A percentile compares a stretch with the other conserved stretches of the same genome.
These are phyloP conservation scores for Pavo muticus DNA, from an alignment of 2,113 vertebrate species.

Conservation along the genomic window DNA sequence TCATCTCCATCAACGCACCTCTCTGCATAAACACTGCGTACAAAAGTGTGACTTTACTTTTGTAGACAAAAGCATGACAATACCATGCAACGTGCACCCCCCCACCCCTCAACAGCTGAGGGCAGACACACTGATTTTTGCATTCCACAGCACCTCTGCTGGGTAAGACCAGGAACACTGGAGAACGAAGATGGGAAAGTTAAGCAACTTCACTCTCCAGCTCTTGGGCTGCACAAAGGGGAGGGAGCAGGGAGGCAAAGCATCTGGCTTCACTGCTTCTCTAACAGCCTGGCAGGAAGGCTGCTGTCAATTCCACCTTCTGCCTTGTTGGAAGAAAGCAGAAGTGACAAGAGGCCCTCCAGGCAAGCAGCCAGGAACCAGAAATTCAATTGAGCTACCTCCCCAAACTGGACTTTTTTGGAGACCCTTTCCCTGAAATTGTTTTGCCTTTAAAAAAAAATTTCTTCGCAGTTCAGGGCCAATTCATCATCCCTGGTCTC, in stretches of 20 bases:
- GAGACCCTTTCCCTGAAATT: slow-evolving; percentile 38
- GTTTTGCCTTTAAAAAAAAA: background rate
- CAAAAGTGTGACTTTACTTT: background rate
- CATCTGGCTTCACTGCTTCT: slow-evolving; percentile 55
- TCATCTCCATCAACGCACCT: background rate
- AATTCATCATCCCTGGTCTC: slow-evolving; percentile 14
- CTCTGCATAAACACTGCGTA: background rate
- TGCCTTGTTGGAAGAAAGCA: slow-evolving; percentile 70
- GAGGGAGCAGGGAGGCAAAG: slow-evolving; percentile 59
- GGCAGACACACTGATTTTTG: accelerated
- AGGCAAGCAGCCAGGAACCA: slow-evolving; percentile 69
- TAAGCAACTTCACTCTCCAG: slow-evolving; percentile 22
- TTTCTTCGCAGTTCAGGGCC: background rate
- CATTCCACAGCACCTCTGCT: background rate
- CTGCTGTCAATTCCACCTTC: slow-evolving; percentile 69
- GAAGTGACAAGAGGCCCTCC: slow-evolving; percentile 70
- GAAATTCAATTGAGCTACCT: slow-evolving; percentile 58
- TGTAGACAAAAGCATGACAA: background rate
- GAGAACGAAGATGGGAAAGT: slow-evolving; percentile 2
- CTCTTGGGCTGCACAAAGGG: background rate
- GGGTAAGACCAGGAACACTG: background rate
- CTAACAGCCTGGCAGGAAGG: slow-evolving; percentile 60
- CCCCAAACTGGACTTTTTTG: slow-evolving; percentile 54
- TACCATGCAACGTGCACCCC: accelerated
- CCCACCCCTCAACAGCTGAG: accelerated